Evolutionary conservation across 2,113 vertebrate species (phyloP), one percentile per base, ranked within the genome.

Genomic region (Candoia aspera): DNA sequence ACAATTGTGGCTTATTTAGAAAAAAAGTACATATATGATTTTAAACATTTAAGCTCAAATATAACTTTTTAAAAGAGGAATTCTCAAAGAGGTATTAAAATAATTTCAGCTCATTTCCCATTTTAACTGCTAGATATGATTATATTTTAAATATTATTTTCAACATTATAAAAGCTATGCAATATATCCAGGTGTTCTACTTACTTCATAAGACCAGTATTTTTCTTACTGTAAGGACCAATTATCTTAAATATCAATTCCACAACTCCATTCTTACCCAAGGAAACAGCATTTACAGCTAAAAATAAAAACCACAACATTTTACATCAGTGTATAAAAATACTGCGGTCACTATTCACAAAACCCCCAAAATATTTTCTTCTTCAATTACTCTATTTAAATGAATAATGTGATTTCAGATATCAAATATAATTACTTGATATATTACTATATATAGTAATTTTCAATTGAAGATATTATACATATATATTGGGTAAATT

Each of bases 221-320:
- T 99, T 97, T 98, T 99, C 96, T 99, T 99, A 97, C 97, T 99
- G 97, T 98, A 99, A 24, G 99, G 98, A 37, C 97, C 98, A 4
- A 98, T 97, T 92, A 99, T 98, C 97, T 99, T 99, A 96, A 99
- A 99, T 97, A 99, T 97, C 90, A 99, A 94, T 93, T 99, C 99
- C 95, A 99, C 98, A 85, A 98, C 97, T 91, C 99, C 99, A 93
- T 97, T 99, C 96, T 99, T 99, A 85, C 99, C 99, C 97, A 99
- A 96, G 42, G 98, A 98, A 83, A 99, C 98, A 86, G 99, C 98
- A 96, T 99, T 99, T 94, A 99, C 99, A 96, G 98, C 99, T 99
- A 94, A 12, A 94, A 96, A 17, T 86, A 68, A 95, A 59, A 94
- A 94, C 85, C 94, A 93, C 86, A 91, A 90, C 33, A 79, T 64